Percentiles rank a stretch among this genome's conserved stretches.
phyloP scores from a whole-genome alignment of 2,797 vertebrate species.

The Darevskia nairensis region DNA sequence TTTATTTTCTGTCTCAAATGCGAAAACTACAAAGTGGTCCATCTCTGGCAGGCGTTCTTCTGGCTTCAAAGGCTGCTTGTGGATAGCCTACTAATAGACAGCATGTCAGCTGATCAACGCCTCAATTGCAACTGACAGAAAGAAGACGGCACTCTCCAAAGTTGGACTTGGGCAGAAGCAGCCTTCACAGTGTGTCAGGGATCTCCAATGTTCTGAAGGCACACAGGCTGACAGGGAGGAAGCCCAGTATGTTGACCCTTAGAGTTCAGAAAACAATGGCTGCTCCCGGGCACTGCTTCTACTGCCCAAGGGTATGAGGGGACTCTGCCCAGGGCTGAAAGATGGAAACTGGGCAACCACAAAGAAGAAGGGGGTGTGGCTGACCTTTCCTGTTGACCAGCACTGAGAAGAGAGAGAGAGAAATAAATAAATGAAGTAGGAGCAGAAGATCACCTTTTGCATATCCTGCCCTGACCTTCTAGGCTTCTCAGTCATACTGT shows the following conservation, averaged over 20 bases:
- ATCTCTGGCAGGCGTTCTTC: no score
- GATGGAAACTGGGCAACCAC: constrained; percentile 78
- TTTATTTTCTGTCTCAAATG: constrained; percentile 6
- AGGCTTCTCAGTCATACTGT: not conserved
- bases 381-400: constrained; percentile 91
- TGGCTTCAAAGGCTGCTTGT: not conserved
- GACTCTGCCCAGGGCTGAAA: constrained; percentile 76
- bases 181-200: not conserved
- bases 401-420: constrained; percentile 78
- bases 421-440: not conserved
- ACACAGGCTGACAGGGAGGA: not conserved
- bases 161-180: not conserved
- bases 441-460: not conserved
- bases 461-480: no score
- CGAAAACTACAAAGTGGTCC: not conserved
- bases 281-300: constrained; percentile 73
- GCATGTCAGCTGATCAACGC: not conserved
- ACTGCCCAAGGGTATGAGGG: constrained; percentile 62
- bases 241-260: not conserved
- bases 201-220: not conserved
- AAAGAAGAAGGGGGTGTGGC: constrained; percentile 94
- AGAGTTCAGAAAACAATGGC: constrained; percentile 81
- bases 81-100: not conserved
- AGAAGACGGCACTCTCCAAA: not conserved
- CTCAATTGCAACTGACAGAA: not conserved